A percentile compares a stretch with the other conserved stretches of the same genome.
Evolutionary conservation across 2,888 invertebrate genomes (phyloP).

Genomic region (Proisotoma minuta): DNA sequence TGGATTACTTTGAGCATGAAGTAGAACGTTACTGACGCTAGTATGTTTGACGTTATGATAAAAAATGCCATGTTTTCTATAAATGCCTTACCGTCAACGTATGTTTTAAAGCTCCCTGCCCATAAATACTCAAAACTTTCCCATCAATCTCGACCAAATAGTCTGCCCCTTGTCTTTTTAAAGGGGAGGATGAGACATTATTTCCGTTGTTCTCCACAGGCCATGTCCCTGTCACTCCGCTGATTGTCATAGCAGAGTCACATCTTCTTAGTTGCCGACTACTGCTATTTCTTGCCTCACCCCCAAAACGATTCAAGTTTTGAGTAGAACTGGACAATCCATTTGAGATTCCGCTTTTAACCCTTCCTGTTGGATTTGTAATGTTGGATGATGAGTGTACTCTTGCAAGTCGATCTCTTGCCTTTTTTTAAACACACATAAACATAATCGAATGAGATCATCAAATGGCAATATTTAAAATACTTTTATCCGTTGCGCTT

Average conservation of each 20-base stretch:
- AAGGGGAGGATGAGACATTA: constrained; percentile 13
- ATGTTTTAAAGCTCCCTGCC: constrained; percentile 68
- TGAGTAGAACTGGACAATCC: background rate
- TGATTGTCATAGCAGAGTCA: constrained; percentile 30
- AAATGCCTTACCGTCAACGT: constrained; percentile 42
- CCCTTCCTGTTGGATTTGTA: background rate
- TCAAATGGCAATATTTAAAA: no score
- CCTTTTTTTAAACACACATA: background rate
- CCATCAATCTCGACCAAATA: constrained; percentile 83
- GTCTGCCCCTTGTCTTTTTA: constrained; percentile 65
- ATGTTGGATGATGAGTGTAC: background rate
- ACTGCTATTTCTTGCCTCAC: background rate
- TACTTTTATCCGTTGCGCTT: constrained; percentile 33
- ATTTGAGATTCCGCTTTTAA: background rate
- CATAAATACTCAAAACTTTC: constrained; percentile 75
- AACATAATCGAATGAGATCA: background rate
- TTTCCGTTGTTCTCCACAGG: constrained; percentile 9
- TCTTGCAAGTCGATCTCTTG: background rate
- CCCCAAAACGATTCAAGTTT: background rate
- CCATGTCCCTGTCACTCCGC: background rate
- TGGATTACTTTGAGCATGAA: background rate
- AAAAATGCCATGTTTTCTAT: background rate
- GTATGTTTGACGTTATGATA: background rate
- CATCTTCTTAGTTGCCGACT: constrained; percentile 24
- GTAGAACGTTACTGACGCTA: constrained; percentile 14